Base-by-base conservation (phyloP, 1,140 invertebrate species). In the Araneus ventricosus region DNA sequence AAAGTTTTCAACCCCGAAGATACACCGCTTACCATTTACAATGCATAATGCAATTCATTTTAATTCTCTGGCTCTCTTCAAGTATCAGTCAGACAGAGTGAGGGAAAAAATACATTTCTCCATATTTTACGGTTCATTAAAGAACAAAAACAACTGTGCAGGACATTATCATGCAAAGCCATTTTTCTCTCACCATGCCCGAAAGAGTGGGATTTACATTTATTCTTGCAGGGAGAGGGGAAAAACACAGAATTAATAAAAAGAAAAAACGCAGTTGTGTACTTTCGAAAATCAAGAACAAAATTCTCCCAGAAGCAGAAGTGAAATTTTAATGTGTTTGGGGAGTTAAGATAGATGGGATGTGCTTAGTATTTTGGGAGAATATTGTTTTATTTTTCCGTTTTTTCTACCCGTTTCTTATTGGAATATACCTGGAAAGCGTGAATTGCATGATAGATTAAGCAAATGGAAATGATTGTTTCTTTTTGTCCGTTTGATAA, bases 381-480 rank as follows among this genome's bases (percentile, higher is more conserved):
- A 41, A 52, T 52, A 82, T 82, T 82, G 41, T 82, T 80, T 45
- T 39, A 14, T 82, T 82, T 52, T 82, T 41, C n/a, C n/a, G n/a
- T 52, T 41, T n/a, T 22, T 6, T 24, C n/a, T 75, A 20, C 20
- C 5, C 34, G 17, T 75, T 75, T 37, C 30, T 75, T 37, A 20
- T 5, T 5, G 17, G 4, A 37, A 20, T 34, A 20, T 75, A 37
- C 80, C 80, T 45, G 39, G 22, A 41, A 27, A 34, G 24, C 5
- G n/a, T 41, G 39, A 7, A 52, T 52, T 84, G 82, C 41, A 87
- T 61, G 85, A 87, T 61, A 63, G 52, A 87, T 87, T 87, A 87
- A 61, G 85, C 57, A 87, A 87, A 87, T 87, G 85, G 57, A 87
- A 84, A 87, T 87, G 57, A 87, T 87, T 61, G 59, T 63, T 87